These are phyloP conservation scores for Thunnus albacares DNA, from an alignment of 2,797 vertebrate genomes.

Conservation along the genomic window DNA sequence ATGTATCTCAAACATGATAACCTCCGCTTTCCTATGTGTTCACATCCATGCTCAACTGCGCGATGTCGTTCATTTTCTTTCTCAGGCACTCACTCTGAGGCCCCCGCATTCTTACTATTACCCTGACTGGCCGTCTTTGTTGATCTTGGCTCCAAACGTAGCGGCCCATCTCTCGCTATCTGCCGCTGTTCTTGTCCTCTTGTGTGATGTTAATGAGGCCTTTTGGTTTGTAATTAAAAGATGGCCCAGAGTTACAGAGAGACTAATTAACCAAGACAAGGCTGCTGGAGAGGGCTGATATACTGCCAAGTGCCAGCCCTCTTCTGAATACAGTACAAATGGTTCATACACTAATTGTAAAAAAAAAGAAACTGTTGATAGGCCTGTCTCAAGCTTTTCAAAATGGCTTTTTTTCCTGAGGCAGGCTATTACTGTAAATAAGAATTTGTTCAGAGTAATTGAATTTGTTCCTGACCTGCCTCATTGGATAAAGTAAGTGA, in stretches of 20 bases:
- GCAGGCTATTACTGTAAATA: slow-evolving; percentile 58
- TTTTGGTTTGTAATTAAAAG: slow-evolving; percentile 86
- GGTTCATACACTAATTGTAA: slow-evolving; percentile 54
- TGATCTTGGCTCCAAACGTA: slow-evolving; percentile 63
- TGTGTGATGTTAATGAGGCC: slow-evolving; percentile 84
- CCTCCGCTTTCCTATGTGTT: slow-evolving; percentile 33
- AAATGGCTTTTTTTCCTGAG: slow-evolving; percentile 25
- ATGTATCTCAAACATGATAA: slow-evolving; percentile 52
- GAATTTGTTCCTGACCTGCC: slow-evolving; percentile 49
- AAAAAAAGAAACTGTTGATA: slow-evolving; percentile 19
- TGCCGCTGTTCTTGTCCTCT: slow-evolving; percentile 65
- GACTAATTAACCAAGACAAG: slow-evolving; percentile 84
- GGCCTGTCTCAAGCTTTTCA: slow-evolving; percentile 42
- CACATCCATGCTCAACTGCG: slow-evolving; percentile 16
- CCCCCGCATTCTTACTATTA: slow-evolving; percentile 18
- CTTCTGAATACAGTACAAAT: slow-evolving; percentile 66
- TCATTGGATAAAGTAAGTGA: slow-evolving; percentile 50
- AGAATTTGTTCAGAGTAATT: slow-evolving; percentile 59
- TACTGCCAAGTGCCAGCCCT: slow-evolving; percentile 70
- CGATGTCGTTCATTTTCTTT: slow-evolving; percentile 18
- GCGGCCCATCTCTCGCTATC: slow-evolving; percentile 65
- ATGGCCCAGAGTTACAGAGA: slow-evolving; percentile 80
- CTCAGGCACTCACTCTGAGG: neutral
- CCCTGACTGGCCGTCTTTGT: slow-evolving; percentile 59
- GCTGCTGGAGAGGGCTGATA: slow-evolving; percentile 72